These are phyloP conservation scores for Chaetura pelagica DNA, from an alignment of 2,113 vertebrate species.

Conservation along the genomic window DNA sequence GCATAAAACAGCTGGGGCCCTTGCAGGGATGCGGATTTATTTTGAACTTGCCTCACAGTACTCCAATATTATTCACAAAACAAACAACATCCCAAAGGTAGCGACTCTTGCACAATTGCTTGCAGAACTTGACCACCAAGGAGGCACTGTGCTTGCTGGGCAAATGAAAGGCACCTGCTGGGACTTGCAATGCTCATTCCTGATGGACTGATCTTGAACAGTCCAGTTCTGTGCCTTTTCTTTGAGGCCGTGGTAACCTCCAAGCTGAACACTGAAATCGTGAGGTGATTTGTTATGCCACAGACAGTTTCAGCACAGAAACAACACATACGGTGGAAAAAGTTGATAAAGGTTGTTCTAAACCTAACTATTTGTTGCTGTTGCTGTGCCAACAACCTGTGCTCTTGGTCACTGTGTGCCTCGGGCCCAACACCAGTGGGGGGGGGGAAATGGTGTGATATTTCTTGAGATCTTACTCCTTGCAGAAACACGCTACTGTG, in stretches of 20 bases:
- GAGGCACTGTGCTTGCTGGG: not conserved
- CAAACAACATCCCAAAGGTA: slow-evolving; percentile 66
- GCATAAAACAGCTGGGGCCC: not conserved
- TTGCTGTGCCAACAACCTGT: not conserved
- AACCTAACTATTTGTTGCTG: not conserved
- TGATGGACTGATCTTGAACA: not conserved
- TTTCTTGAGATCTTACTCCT: not conserved
- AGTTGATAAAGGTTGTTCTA: not conserved
- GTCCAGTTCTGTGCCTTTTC: not conserved
- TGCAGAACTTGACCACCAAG: not conserved
- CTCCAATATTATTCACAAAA: slow-evolving; percentile 65
- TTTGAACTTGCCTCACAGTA: slow-evolving; percentile 44
- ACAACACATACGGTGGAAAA: not conserved
- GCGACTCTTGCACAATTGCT: slow-evolving; percentile 26
- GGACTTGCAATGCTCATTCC: not conserved
- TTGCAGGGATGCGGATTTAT: not conserved
- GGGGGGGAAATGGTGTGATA: not conserved
- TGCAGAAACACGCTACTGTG: accelerated
- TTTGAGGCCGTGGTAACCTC: not conserved
- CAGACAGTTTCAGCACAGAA: not conserved
- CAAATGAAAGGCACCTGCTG: not conserved
- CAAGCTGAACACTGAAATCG: slow-evolving; percentile 1
- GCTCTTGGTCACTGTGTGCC: not conserved
- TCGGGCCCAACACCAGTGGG: not conserved
- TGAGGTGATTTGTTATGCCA: slow-evolving; percentile 13